phyloP scores from a whole-genome alignment of 2,888 invertebrate species.

The Ophion ventricosus region DNA sequence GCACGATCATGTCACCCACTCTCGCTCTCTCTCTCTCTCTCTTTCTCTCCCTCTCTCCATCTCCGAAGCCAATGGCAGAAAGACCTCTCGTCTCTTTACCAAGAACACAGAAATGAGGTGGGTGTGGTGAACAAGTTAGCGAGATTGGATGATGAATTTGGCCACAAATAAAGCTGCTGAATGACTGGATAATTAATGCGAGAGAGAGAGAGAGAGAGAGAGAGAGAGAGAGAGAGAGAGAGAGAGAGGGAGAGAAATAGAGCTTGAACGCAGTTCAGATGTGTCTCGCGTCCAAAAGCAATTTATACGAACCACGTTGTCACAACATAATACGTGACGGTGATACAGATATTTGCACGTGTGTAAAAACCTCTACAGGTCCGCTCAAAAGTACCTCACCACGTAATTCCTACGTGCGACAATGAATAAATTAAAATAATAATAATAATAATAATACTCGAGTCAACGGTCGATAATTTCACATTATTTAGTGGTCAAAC shows the following conservation, averaged over 20 bases:
- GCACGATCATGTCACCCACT: constrained; percentile 2
- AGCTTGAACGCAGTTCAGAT: constrained; percentile 23
- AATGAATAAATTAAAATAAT: not conserved
- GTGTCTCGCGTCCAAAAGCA: constrained; percentile 27
- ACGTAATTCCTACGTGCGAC: not conserved
- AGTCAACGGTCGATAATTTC: too few relatives aligned
- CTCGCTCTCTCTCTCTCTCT: not conserved
- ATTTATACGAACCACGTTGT: constrained; percentile 57
- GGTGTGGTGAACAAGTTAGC: not conserved
- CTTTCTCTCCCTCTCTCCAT: not conserved
- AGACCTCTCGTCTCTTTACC: not conserved
- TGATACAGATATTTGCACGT: not conserved
- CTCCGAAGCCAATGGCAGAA: not conserved
- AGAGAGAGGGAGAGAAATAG: not conserved
- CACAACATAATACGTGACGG: constrained; percentile 34
- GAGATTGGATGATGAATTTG: constrained; percentile 42
- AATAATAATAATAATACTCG: not conserved
- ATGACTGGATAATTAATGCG: constrained; percentile 59
- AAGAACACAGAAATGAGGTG: not conserved
- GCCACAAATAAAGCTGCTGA: constrained; percentile 45
- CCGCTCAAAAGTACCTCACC: not conserved
- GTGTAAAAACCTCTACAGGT: not conserved
- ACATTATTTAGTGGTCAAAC: too few relatives aligned
- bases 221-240: not conserved
- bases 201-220: not conserved